These are phyloP conservation scores for Nemapogon koenigi DNA, from an alignment of 2,888 invertebrate species.

Conservation along the genomic window DNA sequence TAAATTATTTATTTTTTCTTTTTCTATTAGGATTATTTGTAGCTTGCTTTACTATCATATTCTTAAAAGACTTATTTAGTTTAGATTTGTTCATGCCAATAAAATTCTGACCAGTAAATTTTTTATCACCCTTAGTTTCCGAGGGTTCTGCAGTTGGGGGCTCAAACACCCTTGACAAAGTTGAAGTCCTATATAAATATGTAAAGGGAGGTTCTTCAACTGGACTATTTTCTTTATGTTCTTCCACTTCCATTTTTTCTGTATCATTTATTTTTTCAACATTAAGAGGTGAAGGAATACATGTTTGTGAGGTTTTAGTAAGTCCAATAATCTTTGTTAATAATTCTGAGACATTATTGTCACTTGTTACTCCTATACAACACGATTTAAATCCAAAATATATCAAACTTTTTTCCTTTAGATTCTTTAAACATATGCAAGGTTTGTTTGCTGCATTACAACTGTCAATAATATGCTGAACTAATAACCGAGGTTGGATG, in stretches of 20 bases:
- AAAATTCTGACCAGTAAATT: slow-evolving; percentile 40
- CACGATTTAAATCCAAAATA: slow-evolving; percentile 49
- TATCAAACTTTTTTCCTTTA: slow-evolving; percentile 27
- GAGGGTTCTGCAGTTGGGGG: slow-evolving; percentile 22
- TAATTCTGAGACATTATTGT: slow-evolving; percentile 23
- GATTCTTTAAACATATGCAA: slow-evolving; percentile 36
- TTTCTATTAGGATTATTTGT: slow-evolving; percentile 44
- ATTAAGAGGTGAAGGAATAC: too few species aligned
- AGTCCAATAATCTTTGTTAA: slow-evolving; percentile 24
- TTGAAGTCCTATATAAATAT: slow-evolving; percentile 39
- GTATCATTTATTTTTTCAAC: slow-evolving; percentile 15
- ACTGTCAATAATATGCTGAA: slow-evolving; percentile 42
- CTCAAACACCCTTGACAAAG: slow-evolving; percentile 38
- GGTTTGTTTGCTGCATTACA: slow-evolving; percentile 33
- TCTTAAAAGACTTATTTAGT: slow-evolving; percentile 30
- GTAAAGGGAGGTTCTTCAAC: slow-evolving; percentile 18
- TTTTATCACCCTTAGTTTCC: slow-evolving; percentile 18
- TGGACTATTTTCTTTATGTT: background rate
- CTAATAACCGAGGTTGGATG: slow-evolving; percentile 41
- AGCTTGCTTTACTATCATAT: slow-evolving; percentile 46
- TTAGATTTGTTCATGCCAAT: slow-evolving; percentile 29
- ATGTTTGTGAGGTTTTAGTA: slow-evolving; percentile 18
- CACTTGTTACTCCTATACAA: slow-evolving; percentile 39
- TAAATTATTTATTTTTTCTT: slow-evolving; percentile 12
- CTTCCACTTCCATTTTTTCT: slow-evolving; percentile 14